Base-by-base conservation (phyloP, 2,888 invertebrate genomes). In the Agrilus cyanescens region DNA sequence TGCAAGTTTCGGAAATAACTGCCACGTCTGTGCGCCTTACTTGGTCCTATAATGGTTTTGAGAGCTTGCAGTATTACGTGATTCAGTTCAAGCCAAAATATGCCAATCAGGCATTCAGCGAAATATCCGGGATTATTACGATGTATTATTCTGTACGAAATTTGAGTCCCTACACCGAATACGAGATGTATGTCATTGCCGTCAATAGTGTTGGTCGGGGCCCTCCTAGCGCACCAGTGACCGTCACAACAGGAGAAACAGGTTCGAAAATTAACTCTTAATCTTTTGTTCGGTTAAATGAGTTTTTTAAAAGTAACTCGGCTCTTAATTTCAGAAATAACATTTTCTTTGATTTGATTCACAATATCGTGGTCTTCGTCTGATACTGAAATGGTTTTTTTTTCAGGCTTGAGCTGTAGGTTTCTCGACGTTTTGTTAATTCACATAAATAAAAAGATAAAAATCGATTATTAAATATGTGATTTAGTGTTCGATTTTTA, bases 81-180 rank as follows among this genome's bases (percentile, higher is more conserved):
- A 89, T 97, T 58, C 91, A 93, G 68, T 95, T 94, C 75, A 94
- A 94, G 66, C 91, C 91, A 36, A 93, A 91, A 73, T 86, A 85
- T 67, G 88, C 90, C 41, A 87, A 88, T 67, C 78, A 88, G 74
- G 88, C 90, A 36, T 93, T 82, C 71, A 85, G 86, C 58, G 93
- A 94, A 68, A 90, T 93, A 60, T 87, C 87, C 46, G 91, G 93
- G 44, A 89, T 94, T 57, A 88, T 88, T 58, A 87, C 90, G 36
- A 87, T 86, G 75, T 90, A 88, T 69, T 91, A 93, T 69, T 85
- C 87, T 32, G 87, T 96, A 41, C 80, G 88, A 43, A 85, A 82
- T 53, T 74, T 95, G 46, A 88, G 89, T 49, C 93, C 96, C 1
- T 94, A 90, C 69, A 94, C 94, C 4, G 89, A 89, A 65, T 97